A percentile compares a stretch with the other conserved stretches of the same genome.
phyloP scores from a whole-genome alignment of 2,113 vertebrate genomes.

The Hippopotamus amphibius region DNA sequence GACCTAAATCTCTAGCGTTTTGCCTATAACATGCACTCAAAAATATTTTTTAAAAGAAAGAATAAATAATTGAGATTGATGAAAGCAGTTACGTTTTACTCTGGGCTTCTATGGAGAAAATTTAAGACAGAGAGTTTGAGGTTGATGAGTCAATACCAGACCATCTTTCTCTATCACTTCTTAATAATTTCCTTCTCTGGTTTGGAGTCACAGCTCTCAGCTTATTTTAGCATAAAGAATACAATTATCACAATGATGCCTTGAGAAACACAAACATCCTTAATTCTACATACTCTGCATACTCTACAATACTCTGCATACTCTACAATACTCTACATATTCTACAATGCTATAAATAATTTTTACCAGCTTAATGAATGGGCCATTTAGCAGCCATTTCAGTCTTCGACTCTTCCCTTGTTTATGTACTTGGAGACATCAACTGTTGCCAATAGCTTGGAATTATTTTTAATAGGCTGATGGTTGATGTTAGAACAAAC shows the following conservation, averaged over 20 bases:
- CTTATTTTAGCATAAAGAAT: neutral
- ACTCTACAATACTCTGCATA: neutral
- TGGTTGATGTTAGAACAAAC: neutral
- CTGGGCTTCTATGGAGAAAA: neutral
- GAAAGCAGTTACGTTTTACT: neutral
- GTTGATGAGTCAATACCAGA: neutral
- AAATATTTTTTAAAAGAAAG: slow-evolving; percentile 15
- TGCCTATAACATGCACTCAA: neutral
- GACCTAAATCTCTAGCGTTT: neutral
- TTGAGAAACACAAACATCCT: neutral
- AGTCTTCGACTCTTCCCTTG: neutral
- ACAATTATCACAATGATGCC: neutral
- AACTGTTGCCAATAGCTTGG: neutral
- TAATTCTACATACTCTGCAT: neutral
- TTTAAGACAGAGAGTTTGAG: neutral
- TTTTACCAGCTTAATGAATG: neutral
- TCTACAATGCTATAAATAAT: neutral
- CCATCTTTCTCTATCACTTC: neutral
- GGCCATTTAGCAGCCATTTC: neutral
- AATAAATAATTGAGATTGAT: neutral
- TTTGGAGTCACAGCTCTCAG: neutral
- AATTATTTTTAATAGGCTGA: slow-evolving; percentile 48
- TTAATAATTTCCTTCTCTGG: neutral
- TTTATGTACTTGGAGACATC: neutral
- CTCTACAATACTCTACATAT: neutral